phyloP scores from a whole-genome alignment of 2,888 invertebrate genomes.

The Pristionchus maxplancki region DNA sequence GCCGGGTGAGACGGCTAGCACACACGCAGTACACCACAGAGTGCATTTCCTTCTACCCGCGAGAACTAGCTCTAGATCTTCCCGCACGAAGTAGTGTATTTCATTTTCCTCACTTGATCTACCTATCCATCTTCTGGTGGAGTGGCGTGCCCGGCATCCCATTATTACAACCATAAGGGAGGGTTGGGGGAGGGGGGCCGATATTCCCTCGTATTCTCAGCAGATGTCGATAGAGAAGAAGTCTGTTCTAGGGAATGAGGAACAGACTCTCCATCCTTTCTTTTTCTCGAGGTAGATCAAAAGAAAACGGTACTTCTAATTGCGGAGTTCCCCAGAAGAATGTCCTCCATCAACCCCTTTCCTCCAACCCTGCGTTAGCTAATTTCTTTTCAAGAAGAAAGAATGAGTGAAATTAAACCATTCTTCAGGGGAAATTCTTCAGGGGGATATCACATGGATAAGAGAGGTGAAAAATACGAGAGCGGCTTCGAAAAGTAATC shows the following conservation, averaged over 20 bases:
- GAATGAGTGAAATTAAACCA: no score
- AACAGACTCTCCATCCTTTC: not conserved
- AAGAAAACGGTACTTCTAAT: not conserved
- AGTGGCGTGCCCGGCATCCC: constrained; percentile 1
- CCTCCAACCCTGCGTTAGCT: no score
- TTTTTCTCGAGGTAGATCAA: not conserved
- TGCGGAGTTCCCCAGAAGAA: no score
- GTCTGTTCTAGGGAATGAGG: not conserved
- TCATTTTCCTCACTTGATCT: not conserved
- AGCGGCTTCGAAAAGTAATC: not conserved
- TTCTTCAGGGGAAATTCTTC: no score
- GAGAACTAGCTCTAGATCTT: not conserved
- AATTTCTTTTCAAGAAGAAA: no score
- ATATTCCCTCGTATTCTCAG: not conserved
- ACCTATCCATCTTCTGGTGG: constrained; percentile 9
- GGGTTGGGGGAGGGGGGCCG: not conserved
- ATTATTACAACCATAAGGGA: constrained; percentile 24
- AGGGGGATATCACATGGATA: no score
- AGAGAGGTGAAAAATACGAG: no score
- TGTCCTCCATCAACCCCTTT: no score
- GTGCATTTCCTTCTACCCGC: not conserved
- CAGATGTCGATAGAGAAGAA: constrained; percentile 23
- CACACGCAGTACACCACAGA: not conserved
- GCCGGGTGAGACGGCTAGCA: not conserved
- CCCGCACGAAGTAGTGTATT: not conserved